A percentile compares a stretch with the other conserved stretches of the same genome.
Evolutionary conservation across 2,113 vertebrate species (phyloP).

Genomic region (Elachura formosa): DNA sequence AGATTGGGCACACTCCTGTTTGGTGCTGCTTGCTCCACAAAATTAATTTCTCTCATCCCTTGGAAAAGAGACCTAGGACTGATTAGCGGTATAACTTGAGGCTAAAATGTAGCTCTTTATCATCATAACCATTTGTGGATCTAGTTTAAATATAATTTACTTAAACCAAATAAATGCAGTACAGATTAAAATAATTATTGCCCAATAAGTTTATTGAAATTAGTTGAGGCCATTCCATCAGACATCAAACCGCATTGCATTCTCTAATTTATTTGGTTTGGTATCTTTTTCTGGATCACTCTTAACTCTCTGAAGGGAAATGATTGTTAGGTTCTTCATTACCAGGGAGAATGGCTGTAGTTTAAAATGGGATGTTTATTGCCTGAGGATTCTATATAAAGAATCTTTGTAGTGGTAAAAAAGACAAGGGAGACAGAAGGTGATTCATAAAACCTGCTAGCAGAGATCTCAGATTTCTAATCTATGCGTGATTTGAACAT

Average conservation of each 20-base stretch:
- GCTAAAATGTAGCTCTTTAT: neutral
- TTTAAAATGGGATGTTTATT: neutral
- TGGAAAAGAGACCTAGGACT: neutral
- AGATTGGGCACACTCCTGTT: neutral
- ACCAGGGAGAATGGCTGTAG: neutral
- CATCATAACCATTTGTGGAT: neutral
- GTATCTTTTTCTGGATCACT: neutral
- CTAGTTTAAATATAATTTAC: neutral
- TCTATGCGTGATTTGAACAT: neutral
- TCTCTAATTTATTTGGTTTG: neutral
- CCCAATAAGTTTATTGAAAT: neutral
- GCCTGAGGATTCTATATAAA: neutral
- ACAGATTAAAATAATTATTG: neutral
- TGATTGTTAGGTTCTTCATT: neutral
- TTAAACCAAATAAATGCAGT: neutral
- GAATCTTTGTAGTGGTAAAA: neutral
- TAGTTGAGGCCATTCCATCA: neutral
- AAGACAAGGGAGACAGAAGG: neutral
- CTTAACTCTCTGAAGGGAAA: neutral
- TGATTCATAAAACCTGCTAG: conserved; percentile 31
- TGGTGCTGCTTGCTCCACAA: neutral
- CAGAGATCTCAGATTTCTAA: neutral
- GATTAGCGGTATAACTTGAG: neutral
- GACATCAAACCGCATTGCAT: neutral
- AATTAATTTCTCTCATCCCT: neutral